Percentiles rank a stretch among this genome's conserved stretches.
Evolutionary conservation across 2,888 invertebrate genomes (phyloP).

Genomic region (Bombyx huttoni): DNA sequence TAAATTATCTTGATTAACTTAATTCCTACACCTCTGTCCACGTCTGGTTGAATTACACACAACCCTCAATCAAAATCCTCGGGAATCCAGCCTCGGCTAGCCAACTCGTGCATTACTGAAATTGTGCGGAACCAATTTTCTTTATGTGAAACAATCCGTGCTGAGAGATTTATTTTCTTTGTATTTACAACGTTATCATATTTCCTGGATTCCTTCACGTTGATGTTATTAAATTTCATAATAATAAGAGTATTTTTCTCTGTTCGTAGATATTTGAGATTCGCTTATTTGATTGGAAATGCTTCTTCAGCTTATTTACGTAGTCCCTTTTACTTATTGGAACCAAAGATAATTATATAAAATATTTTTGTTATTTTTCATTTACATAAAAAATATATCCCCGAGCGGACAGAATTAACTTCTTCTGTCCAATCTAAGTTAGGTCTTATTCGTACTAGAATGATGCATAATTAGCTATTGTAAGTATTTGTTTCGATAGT

Average conservation of each 20-base stretch:
- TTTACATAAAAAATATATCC: too few species aligned
- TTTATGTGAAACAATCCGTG: constrained; percentile 45
- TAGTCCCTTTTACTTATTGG: not conserved
- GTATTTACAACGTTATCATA: constrained; percentile 35
- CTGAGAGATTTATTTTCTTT: constrained; percentile 35
- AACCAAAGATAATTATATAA: not conserved
- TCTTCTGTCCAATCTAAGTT: too few species aligned
- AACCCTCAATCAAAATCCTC: constrained; percentile 47
- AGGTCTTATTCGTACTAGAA: too few species aligned
- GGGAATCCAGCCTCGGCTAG: constrained; percentile 35
- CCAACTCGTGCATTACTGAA: constrained; percentile 61
- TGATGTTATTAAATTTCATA: constrained; percentile 15
- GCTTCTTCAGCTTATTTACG: not conserved
- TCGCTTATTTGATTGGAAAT: not conserved
- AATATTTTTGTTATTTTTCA: too few species aligned
- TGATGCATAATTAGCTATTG: too few species aligned
- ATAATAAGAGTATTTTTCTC: constrained; percentile 5
- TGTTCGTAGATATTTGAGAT: not conserved
- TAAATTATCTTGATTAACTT: not conserved
- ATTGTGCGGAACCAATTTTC: constrained; percentile 60
- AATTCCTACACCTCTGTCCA: constrained; percentile 3
- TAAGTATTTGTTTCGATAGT: too few species aligned
- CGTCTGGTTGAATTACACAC: constrained; percentile 18
- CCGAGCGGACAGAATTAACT: too few species aligned
- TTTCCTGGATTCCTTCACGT: constrained; percentile 12